Evolutionary conservation across 2,797 vertebrate species (phyloP).

Genomic region (Enteromius argenteus): DNA sequence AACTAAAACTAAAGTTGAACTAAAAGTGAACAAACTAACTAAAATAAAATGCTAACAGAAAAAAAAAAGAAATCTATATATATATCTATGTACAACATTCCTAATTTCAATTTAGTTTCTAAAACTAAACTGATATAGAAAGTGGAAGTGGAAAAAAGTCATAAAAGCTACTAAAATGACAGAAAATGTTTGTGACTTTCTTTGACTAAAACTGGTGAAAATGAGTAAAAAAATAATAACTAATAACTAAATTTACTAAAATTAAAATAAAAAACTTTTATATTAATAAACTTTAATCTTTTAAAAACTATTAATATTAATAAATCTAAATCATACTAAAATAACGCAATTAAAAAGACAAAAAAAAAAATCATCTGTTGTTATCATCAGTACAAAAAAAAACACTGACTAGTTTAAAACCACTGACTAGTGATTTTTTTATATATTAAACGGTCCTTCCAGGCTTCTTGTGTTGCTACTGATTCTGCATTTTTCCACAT

Average conservation of each 20-base stretch:
- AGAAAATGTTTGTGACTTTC: no score
- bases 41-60: background rate
- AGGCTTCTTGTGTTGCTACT: background rate
- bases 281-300: no score
- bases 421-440: background rate
- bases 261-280: no score
- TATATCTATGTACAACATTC: no score
- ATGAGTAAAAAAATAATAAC: background rate
- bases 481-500: conserved; percentile 44
- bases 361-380: background rate
- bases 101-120: no score
- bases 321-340: no score
- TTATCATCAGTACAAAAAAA: no score
- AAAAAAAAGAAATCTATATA: background rate
- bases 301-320: no score
- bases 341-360: background rate
- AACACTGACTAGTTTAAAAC: background rate
- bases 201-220: background rate
- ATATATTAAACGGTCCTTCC: background rate
- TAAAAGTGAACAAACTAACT: background rate
- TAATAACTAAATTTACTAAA: background rate
- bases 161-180: background rate
- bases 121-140: no score
- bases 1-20: background rate
- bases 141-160: background rate